Percentiles rank a stretch among this genome's conserved stretches.
Evolutionary conservation across 2,113 vertebrate genomes (phyloP).

Genomic region (Sinocyclocheilus grahami): DNA sequence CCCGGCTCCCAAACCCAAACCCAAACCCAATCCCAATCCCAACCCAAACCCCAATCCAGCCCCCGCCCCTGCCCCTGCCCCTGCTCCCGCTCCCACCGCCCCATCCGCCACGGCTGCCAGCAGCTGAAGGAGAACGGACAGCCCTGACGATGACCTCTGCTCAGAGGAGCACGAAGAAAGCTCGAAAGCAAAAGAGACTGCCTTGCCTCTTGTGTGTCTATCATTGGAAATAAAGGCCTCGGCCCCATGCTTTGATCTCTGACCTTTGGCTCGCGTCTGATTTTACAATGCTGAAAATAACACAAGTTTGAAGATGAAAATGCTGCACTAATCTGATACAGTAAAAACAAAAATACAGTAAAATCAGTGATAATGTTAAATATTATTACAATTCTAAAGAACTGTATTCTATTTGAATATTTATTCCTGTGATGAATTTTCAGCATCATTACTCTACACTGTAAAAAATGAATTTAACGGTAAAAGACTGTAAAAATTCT

Average conservation of each 20-base stretch:
- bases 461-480: no score
- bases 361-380: not conserved
- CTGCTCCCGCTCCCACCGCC: constrained; percentile 40
- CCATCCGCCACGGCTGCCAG: constrained; percentile 55
- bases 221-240: constrained; percentile 72
- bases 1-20: constrained; percentile 65
- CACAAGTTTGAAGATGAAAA: not conserved
- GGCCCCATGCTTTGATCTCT: constrained; percentile 47
- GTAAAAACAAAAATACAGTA: not conserved
- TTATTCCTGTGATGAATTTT: no score
- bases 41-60: no score
- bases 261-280: not conserved
- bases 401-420: not conserved
- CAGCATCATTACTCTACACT: no score
- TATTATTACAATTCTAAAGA: not conserved
- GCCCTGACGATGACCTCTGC: constrained; percentile 25
- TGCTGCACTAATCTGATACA: not conserved
- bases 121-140: constrained; percentile 57
- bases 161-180: constrained; percentile 46
- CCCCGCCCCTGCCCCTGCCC: not conserved
- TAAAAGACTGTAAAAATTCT: no score
- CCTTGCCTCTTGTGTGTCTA: constrained; percentile 55
- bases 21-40: constrained; percentile 58
- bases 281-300: not conserved
- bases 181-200: constrained; percentile 55